phyloP scores from a whole-genome alignment of 23 tunicate genomes.

The Diplosoma virens region DNA sequence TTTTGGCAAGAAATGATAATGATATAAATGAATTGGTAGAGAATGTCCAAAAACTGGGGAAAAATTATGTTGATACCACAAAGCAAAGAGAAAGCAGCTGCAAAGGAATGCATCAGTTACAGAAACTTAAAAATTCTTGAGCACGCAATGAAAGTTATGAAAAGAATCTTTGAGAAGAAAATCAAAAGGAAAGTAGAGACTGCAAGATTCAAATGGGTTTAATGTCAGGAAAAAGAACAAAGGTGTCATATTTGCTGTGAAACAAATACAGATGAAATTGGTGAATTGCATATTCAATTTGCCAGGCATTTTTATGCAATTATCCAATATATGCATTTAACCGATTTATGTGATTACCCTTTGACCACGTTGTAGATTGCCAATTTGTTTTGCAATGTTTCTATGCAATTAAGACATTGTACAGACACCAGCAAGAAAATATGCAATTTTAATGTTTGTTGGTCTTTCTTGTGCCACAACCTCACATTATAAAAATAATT shows the following conservation, averaged over 20 bases:
- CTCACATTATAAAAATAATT: too few species aligned
- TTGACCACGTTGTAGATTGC: too few species aligned
- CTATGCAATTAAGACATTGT: too few species aligned
- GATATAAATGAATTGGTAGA: background rate
- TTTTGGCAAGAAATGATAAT: background rate
- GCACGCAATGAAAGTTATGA: background rate
- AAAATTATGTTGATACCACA: background rate
- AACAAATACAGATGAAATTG: background rate
- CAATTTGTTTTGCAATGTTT: too few species aligned
- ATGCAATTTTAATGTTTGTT: too few species aligned
- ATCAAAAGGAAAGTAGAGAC: background rate
- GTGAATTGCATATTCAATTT: too few species aligned
- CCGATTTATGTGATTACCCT: too few species aligned
- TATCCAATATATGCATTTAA: too few species aligned
- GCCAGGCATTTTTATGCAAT: too few species aligned
- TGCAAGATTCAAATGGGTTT: background rate
- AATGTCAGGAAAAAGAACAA: background rate
- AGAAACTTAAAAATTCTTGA: background rate
- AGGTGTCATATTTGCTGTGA: background rate
- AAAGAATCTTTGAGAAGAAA: background rate
- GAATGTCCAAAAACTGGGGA: background rate
- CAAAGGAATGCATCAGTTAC: background rate
- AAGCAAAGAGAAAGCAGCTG: background rate
- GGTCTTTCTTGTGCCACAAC: too few species aligned
- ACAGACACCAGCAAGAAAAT: too few species aligned